Evolutionary conservation across 2,113 vertebrate genomes (phyloP).

Genomic region (Jacana jacana): DNA sequence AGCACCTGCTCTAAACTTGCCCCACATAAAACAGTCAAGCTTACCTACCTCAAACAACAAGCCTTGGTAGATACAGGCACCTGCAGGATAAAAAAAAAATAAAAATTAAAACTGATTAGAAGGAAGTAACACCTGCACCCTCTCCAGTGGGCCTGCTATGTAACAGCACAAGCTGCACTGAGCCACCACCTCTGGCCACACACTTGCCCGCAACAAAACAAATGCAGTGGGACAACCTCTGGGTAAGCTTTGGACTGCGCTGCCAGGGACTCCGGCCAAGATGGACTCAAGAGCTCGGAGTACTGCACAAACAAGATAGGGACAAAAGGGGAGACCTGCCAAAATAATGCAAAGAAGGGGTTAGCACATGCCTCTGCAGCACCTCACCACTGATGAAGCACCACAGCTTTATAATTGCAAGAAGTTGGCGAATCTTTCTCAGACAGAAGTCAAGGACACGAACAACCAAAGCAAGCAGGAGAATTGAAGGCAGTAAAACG

Average conservation of each 20-base stretch:
- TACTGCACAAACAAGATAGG: background rate
- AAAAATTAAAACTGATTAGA: constrained; percentile 25
- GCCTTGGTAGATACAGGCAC: constrained; percentile 86
- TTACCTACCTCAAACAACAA: constrained; percentile 84
- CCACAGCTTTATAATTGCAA: background rate
- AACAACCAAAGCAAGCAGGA: background rate
- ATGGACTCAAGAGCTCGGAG: background rate
- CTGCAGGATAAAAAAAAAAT: constrained; percentile 65
- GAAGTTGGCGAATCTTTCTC: background rate
- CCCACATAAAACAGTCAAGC: background rate
- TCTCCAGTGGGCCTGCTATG: background rate
- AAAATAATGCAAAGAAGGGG: background rate
- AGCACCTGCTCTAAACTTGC: background rate
- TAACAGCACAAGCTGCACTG: background rate
- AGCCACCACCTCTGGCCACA: background rate
- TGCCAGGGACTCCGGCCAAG: background rate
- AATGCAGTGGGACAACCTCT: background rate
- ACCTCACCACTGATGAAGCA: background rate
- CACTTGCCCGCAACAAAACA: background rate
- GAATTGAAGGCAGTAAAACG: background rate
- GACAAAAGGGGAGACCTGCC: background rate
- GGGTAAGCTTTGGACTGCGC: background rate
- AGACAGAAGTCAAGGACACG: background rate
- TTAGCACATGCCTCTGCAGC: background rate
- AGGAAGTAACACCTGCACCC: background rate